These are phyloP conservation scores for Drosophila macrospina DNA, from an alignment of 2,888 invertebrate species.

Conservation along the genomic window DNA sequence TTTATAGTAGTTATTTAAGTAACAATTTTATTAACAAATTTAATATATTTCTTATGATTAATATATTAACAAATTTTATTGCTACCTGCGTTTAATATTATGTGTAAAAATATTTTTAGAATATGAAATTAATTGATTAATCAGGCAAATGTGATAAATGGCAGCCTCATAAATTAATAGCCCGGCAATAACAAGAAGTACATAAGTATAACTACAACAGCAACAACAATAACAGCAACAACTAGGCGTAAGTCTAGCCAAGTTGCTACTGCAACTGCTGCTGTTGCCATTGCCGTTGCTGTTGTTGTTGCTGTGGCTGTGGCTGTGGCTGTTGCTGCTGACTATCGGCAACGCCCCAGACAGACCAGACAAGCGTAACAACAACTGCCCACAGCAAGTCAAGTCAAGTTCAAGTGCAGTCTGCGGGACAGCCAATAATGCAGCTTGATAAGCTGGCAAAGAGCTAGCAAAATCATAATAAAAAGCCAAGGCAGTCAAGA, in stretches of 20 bases:
- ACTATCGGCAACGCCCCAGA: slow-evolving; percentile 78
- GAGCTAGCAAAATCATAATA: slow-evolving; percentile 69
- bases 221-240: slow-evolving; percentile 29
- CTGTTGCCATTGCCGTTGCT: slow-evolving; percentile 26
- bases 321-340: slow-evolving; percentile 53
- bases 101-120: slow-evolving; percentile 18
- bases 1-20: not conserved
- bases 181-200: slow-evolving; percentile 64
- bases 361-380: slow-evolving; percentile 80
- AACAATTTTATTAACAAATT: slow-evolving; percentile 10
- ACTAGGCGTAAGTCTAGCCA: slow-evolving; percentile 56
- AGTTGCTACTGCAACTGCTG: slow-evolving; percentile 47
- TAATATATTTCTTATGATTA: slow-evolving; percentile 8
- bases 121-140: slow-evolving; percentile 70
- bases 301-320: slow-evolving; percentile 10
- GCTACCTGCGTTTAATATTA: slow-evolving; percentile 9
- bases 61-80: slow-evolving; percentile 16
- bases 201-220: slow-evolving; percentile 50
- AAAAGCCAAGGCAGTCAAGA: slow-evolving; percentile 28
- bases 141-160: slow-evolving; percentile 84
- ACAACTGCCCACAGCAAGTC: slow-evolving; percentile 81
- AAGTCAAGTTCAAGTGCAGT: slow-evolving; percentile 80
- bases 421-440: slow-evolving; percentile 69
- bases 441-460: slow-evolving; percentile 70
- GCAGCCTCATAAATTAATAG: slow-evolving; percentile 83